Base-by-base conservation (phyloP, 2,797 vertebrate genomes). In the Paramormyrops hopkinsi region DNA sequence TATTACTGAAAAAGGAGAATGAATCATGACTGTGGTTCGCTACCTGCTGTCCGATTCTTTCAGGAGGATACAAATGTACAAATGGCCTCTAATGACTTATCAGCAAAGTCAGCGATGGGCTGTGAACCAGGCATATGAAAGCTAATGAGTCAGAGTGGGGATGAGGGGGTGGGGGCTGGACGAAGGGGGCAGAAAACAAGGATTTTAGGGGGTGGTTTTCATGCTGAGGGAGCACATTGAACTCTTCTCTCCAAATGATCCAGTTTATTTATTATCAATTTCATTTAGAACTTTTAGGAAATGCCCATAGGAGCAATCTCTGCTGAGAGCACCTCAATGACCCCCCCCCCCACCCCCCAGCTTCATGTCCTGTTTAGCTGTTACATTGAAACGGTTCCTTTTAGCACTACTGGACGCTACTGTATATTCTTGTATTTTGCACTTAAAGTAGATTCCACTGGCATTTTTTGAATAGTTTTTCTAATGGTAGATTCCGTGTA, bases 11-110 rank as follows among this genome's bases (percentile, higher is more conserved):
- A 92, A 79, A 82, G 86, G 84, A 86, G 91, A 92, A 92, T 93
- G 92, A 91, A 93, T 93, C 90, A 73, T 85, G 76, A 89, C 91
- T 92, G 91, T 92, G 93, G 90, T 91, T 89, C 90, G 88, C 90
- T 92, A 90, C 79, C 88, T 88, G 22, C 46, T 82, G 54, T 88
- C 89, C 79, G 56, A 88, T 89, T 93, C 91, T 44, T 85, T 91
- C 53, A 83, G 54, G 88, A 90, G 25, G 88, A 86, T 92, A 90
- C 91, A 91, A 92, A 91, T 90, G 91, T 92, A 90, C 91, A 91
- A 92, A 91, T 90, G 91, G 91, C 89, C 91, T 91, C 92, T 86
- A 93, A 90, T 93, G 91, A 93, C 92, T 92, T 92, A 93, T 93
- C 90, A 91, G 91, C 90, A 92, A 91, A 91, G 90, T 90, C 92